phyloP scores from a whole-genome alignment of 2,797 vertebrate genomes.

The Pyrocephalus nanus region DNA sequence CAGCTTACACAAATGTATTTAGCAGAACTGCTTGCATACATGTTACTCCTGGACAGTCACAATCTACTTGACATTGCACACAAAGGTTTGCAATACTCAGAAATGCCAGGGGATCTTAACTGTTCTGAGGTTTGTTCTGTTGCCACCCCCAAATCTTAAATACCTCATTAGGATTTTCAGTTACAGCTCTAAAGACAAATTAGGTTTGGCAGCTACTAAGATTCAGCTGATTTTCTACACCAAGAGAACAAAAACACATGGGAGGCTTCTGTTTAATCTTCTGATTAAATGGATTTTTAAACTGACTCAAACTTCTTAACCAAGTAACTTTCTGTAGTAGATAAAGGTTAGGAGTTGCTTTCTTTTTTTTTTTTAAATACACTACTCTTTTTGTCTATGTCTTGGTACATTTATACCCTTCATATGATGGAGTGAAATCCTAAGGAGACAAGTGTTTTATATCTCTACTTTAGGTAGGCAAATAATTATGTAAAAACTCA shows the following conservation, averaged over 20 bases:
- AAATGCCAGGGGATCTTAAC: constrained; percentile 75
- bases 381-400: rapidly evolving
- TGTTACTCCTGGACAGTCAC: constrained; percentile 42
- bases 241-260: neutral
- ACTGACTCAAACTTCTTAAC: neutral
- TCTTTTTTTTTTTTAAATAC: neutral
- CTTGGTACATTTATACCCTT: neutral
- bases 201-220: neutral
- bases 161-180: neutral
- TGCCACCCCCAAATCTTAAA: neutral
- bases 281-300: neutral
- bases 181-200: neutral
- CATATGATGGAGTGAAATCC: neutral
- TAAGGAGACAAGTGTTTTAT: neutral
- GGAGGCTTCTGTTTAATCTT: neutral
- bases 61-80: constrained; percentile 34
- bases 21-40: neutral
- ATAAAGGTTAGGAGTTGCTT: neutral
- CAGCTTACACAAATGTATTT: neutral
- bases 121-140: constrained; percentile 39
- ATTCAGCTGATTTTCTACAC: neutral
- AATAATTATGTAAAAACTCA: neutral
- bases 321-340: neutral
- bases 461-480: neutral
- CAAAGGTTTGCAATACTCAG: constrained; percentile 28